Evolutionary conservation across 2,113 vertebrate species (phyloP), one percentile per base, ranked within the genome.

Genomic region (Blennius ocellaris): DNA sequence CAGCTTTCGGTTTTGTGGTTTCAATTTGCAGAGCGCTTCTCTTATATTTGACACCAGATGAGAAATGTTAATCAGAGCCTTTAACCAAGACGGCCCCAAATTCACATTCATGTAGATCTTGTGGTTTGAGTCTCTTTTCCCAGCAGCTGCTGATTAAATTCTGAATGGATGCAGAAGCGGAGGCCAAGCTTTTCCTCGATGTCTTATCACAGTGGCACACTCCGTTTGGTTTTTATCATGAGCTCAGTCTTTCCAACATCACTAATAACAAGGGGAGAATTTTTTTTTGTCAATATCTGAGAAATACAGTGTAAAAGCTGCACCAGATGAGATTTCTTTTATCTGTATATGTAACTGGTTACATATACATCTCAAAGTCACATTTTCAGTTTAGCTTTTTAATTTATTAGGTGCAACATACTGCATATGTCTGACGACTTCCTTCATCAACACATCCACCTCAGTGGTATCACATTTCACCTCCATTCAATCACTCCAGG

Each of bases 81-180:
- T 57, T 30, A 74, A 80, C 41, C 53, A 15, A 72, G 44, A 44
- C 52, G 41, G 61, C 54, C 12, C 41, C 17, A 37, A 14, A 64
- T 62, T 58, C 36, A 59, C 10, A 53, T 48, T 64, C 38, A 52
- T 71, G 51, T 11, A 30, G 59, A 70, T 43, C 1, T 58, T 57
- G 9, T 17, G 9, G 59, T 58, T 52, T 40, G 53, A 64, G 57
- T 41, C 15, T 40, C 17, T 21, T 39, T 48, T 49, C 36, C 16
- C 54, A n/a, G 59, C 60, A 62, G 73, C 82, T 47, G 69, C 69
- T 75, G 74, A 78, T 71, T 74, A 50, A 71, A 52, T 37, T 69
- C 58, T 60, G 78, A 75, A 78, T 60, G 44, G 56, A 64, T 17
- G 54, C 47, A 45, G 12, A 60, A 60, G 56, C 56, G 7, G n/a